Evolutionary conservation across 2,797 vertebrate species (phyloP).

Genomic region (Chrysocyon brachyurus): DNA sequence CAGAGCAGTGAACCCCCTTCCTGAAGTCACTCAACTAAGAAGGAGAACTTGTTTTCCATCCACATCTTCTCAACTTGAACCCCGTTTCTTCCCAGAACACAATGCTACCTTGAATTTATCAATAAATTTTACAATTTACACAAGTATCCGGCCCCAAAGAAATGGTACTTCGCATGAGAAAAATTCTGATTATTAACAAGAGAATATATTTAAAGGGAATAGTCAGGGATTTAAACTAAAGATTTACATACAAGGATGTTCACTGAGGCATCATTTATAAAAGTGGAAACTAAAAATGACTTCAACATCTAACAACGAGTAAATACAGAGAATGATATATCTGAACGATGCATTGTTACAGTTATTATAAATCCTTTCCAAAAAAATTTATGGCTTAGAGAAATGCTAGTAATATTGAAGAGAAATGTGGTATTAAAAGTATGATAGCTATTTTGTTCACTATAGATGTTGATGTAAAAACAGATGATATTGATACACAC

Average conservation of each 20-base stretch:
- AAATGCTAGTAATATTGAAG: neutral
- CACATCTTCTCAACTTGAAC: neutral
- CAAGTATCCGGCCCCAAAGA: neutral
- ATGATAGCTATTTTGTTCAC: neutral
- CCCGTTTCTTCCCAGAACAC: neutral
- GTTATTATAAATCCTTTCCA: neutral
- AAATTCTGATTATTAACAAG: neutral
- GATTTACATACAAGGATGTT: slow-evolving; percentile 14
- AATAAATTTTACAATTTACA: neutral
- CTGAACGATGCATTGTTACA: neutral
- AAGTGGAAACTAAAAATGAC: slow-evolving; percentile 18
- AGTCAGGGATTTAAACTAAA: slow-evolving; percentile 14
- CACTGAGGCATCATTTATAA: slow-evolving; percentile 16
- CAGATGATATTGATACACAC: neutral
- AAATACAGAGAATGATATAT: neutral
- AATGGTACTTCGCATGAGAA: slow-evolving; percentile 26
- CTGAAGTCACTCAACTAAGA: neutral
- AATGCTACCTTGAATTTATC: neutral
- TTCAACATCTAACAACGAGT: neutral
- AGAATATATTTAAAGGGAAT: neutral
- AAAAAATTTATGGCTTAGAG: neutral
- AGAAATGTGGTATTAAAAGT: neutral
- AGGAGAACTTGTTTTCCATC: neutral
- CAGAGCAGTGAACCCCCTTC: neutral
- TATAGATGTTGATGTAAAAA: neutral